Evolutionary conservation across 2,113 vertebrate species (phyloP).

Genomic region (Tychaedon coryphoeus): DNA sequence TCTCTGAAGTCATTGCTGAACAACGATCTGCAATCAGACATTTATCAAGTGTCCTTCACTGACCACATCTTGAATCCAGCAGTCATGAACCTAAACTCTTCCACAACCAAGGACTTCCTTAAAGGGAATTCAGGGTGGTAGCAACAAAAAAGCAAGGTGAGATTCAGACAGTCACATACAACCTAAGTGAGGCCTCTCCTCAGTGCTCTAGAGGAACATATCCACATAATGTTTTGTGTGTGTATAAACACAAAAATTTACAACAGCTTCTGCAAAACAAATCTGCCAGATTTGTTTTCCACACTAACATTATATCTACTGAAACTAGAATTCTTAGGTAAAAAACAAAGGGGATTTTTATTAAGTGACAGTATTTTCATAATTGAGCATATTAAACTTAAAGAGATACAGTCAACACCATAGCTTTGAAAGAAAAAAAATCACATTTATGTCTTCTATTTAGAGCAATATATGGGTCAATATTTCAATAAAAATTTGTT

Average conservation of each 20-base stretch:
- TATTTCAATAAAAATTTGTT: neutral
- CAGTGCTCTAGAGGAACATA: neutral
- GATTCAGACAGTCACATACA: neutral
- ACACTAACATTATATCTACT: slow-evolving; percentile 34
- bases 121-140: neutral
- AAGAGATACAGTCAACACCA: neutral
- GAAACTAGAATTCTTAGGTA: slow-evolving; percentile 55
- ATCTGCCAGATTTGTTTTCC: slow-evolving; percentile 31
- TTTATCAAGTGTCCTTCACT: neutral
- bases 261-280: neutral
- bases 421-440: neutral
- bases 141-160: neutral
- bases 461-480: neutral
- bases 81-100: neutral
- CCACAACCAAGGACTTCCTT: neutral
- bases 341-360: slow-evolving; percentile 4
- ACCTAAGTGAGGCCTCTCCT: neutral
- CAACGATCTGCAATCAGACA: neutral
- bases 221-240: slow-evolving; percentile 24
- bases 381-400: neutral
- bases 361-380: neutral
- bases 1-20: neutral
- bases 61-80: neutral
- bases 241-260: slow-evolving; percentile 43
- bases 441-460: neutral